Evolutionary conservation across 2,113 vertebrate genomes (phyloP).

Genomic region (Dromiciops gliroides): DNA sequence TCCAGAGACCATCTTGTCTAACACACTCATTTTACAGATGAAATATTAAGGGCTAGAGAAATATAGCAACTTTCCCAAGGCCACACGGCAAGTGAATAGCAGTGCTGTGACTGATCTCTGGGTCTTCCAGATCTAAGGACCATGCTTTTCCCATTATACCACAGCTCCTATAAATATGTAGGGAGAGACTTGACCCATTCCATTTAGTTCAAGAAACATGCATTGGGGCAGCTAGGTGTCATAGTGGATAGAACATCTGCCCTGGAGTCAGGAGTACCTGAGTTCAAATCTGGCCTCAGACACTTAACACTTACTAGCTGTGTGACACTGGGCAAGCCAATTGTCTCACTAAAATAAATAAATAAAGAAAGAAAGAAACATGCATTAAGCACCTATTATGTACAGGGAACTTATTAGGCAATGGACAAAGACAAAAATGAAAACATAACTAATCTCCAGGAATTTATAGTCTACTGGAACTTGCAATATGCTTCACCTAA

Average conservation of each 20-base stretch:
- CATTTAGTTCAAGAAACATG: background rate
- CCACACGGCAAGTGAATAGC: background rate
- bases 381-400: background rate
- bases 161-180: background rate
- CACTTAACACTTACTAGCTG: too few species aligned
- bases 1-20: background rate
- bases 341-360: too few species aligned
- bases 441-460: accelerated
- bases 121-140: background rate
- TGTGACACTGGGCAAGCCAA: too few species aligned
- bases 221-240: too few species aligned
- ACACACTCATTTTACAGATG: background rate
- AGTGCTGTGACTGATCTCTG: background rate
- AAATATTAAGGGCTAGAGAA: background rate
- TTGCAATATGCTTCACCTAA: background rate
- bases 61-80: background rate
- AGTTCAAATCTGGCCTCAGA: too few species aligned
- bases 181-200: background rate
- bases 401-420: background rate
- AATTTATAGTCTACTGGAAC: accelerated
- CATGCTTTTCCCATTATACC: background rate
- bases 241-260: too few species aligned
- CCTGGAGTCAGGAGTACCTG: too few species aligned
- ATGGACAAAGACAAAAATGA: background rate
- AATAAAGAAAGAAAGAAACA: too few species aligned